Base-by-base conservation (phyloP, 2,113 vertebrate genomes). In the Macroglossus sobrinus region DNA sequence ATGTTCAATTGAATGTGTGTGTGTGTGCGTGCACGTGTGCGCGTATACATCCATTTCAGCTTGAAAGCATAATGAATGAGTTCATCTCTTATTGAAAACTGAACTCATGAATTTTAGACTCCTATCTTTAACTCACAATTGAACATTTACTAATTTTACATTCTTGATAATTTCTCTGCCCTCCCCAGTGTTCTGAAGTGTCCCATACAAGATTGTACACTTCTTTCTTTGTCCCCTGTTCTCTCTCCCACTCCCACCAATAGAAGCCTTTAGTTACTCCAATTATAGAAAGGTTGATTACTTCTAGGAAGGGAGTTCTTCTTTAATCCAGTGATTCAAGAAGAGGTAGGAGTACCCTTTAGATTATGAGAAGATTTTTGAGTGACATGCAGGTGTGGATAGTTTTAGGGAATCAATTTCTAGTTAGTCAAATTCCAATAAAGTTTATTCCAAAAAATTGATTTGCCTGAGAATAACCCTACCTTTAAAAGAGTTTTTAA, bases 401-500 rank as follows among this genome's bases (percentile, higher is more conserved):
- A 63, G 33, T 59, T 84, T 71, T 45, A 71, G 13, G 12, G 16
- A 43, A 68, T 57, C 43, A 33, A 14, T 61, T 85, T 93, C 43
- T 84, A 69, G 47, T 38, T 57, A 57, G 33, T 82, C 3, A 64
- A 86, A 71, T 76, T 89, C 5, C 30, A 50, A 24, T 38, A 74
- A 71, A 81, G 0, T 84, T 96, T 80, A 33, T 85, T 76, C 33
- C 7, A 80, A 15, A 33, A 93, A 80, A 89, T 74, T 28, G 21
- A 68, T 43, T 92, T 89, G 2, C 47, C 22, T 82, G n/a, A 89
- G n/a, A 91, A 78, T 84, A 21, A 43, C 0, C 12, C 13, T 57
- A n/a, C n/a, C 22, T 82, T 92, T 38, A 76, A 96, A 95, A 76
- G 38, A 69, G 12, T 35, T 43, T 35, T 53, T 40, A 78, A 50